Conservation (phyloP, 2,888 invertebrate genomes). For the Margaritifera margaritifera region DNA sequence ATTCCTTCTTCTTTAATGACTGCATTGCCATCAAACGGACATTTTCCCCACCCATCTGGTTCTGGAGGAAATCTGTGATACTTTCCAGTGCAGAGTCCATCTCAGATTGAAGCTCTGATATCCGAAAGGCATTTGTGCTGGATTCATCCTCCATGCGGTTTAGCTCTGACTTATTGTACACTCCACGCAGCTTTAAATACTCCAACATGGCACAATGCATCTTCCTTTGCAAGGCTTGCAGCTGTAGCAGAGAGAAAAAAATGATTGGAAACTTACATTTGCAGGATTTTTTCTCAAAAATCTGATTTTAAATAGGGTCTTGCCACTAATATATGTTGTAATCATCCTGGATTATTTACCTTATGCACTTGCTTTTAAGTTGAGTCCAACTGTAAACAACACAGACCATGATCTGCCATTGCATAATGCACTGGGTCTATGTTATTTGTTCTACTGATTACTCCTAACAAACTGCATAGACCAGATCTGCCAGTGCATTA, state of each 20-base stretch:
- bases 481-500: too few species aligned
- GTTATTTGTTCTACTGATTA: too few species aligned
- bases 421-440: too few species aligned
- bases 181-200: slow-evolving; percentile 67
- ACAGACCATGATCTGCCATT: too few species aligned
- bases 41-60: slow-evolving; percentile 59
- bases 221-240: slow-evolving; percentile 63
- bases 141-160: slow-evolving; percentile 60
- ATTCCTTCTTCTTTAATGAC: slow-evolving; percentile 39
- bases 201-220: slow-evolving; percentile 65
- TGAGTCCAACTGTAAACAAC: too few species aligned
- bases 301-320: not conserved
- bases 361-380: too few species aligned
- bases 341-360: too few species aligned
- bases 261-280: not conserved
- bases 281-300: not conserved
- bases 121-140: slow-evolving; percentile 51
- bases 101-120: slow-evolving; percentile 52
- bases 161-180: slow-evolving; percentile 64
- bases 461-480: too few species aligned
- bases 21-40: slow-evolving; percentile 49
- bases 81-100: slow-evolving; percentile 63
- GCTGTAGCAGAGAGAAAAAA: slow-evolving; percentile 39
- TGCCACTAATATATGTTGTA: not conserved
- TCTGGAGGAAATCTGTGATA: slow-evolving; percentile 64